phyloP scores from a whole-genome alignment of 2,888 invertebrate genomes.

The Atethmia centrago region DNA sequence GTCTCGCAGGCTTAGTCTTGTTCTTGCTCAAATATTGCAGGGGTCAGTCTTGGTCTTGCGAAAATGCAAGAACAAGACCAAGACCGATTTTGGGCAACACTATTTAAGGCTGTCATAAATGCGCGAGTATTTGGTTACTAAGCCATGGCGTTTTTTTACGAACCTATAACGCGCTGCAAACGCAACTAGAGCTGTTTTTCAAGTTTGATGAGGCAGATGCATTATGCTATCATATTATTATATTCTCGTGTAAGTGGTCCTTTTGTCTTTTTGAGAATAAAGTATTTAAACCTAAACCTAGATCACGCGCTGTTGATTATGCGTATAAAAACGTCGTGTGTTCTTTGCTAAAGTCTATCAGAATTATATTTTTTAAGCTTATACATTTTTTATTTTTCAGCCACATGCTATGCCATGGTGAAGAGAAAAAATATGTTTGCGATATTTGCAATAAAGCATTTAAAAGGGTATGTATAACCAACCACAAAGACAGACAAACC shows the following conservation, averaged over 20 bases:
- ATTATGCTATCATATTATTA: background rate
- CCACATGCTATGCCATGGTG: constrained; percentile 72
- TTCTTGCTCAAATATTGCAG: too few species aligned
- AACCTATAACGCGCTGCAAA: background rate
- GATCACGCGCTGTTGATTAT: background rate
- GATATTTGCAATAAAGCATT: constrained; percentile 78
- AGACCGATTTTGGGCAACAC: too few species aligned
- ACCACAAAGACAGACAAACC: background rate
- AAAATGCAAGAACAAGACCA: too few species aligned
- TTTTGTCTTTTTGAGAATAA: background rate
- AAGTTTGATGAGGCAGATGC: background rate
- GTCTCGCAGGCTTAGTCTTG: too few species aligned
- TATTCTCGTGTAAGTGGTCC: too few species aligned
- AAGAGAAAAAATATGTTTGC: constrained; percentile 72
- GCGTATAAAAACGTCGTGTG: background rate
- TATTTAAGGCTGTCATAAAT: too few species aligned
- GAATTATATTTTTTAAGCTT: background rate
- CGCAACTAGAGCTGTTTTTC: background rate
- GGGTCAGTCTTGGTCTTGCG: too few species aligned
- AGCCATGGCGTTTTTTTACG: background rate
- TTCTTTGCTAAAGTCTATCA: constrained; percentile 3
- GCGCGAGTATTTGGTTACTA: background rate
- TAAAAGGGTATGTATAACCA: constrained; percentile 75
- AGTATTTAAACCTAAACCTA: background rate
- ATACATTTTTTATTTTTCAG: constrained; percentile 69